A percentile compares a stretch with the other conserved stretches of the same genome.
Evolutionary conservation across 2,113 vertebrate genomes (phyloP).

Genomic region (Cyprinodon tularosa): DNA sequence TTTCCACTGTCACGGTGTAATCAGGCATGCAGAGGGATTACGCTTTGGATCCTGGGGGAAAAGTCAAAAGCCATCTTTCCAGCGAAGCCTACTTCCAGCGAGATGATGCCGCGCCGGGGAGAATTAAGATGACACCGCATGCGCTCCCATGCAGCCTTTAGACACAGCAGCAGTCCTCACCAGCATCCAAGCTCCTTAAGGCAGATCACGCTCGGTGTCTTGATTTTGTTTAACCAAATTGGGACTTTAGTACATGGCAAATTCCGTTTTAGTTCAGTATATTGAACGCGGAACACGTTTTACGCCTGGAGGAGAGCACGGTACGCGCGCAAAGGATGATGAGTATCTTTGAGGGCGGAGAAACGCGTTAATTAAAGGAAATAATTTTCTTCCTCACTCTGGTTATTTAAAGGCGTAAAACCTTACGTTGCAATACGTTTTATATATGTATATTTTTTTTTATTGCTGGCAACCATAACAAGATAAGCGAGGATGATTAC

Average conservation of each 20-base stretch:
- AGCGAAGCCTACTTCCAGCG: conserved; percentile 49
- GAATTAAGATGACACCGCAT: conserved; percentile 19
- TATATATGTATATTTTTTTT: background rate
- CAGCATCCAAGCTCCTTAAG: conserved; percentile 15
- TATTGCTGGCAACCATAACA: background rate
- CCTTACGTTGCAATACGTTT: background rate
- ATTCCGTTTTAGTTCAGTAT: conserved; percentile 8
- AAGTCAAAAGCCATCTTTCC: conserved; percentile 52
- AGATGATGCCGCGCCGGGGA: conserved; percentile 43
- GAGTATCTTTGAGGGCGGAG: conserved; percentile 3
- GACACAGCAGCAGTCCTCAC: conserved; percentile 13
- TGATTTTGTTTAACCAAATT: background rate
- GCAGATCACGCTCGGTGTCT: background rate
- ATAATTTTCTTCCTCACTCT: conserved; percentile 13
- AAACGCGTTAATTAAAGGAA: conserved; percentile 26
- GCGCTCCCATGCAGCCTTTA: conserved; percentile 23
- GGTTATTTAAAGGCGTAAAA: conserved; percentile 11
- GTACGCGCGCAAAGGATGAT: conserved; percentile 16
- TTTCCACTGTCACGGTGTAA: conserved; percentile 46
- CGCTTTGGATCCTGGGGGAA: conserved; percentile 25
- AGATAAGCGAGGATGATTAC: background rate
- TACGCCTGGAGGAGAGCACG: conserved; percentile 28
- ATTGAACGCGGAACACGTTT: conserved; percentile 18
- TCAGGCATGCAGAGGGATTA: conserved; percentile 34
- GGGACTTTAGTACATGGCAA: background rate